Conservation (phyloP, 2,113 vertebrate genomes). For the cattle (Bos taurus) region DNA sequence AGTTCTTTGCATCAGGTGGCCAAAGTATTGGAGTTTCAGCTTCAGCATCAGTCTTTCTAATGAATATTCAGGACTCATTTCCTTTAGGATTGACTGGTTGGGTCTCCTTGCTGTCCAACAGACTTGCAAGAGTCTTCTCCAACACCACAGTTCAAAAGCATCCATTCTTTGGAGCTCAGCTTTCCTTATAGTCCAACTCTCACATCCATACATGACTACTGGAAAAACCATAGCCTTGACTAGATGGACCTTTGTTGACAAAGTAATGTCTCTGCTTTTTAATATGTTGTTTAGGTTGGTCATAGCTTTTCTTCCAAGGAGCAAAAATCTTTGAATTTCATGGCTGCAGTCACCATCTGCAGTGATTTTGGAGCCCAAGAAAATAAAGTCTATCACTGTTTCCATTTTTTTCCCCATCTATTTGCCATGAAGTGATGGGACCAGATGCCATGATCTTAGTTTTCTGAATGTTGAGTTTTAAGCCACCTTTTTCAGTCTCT, state of each 20-base stretch:
- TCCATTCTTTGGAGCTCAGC: not conserved
- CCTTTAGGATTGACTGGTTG: not conserved
- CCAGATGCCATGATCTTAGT: not conserved
- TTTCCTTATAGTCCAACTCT: not conserved
- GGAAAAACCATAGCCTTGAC: not conserved
- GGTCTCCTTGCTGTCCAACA: not conserved
- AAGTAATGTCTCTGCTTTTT: not conserved
- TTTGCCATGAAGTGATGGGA: not conserved
- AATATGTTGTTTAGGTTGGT: not conserved
- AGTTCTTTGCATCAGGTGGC: rapidly evolving
- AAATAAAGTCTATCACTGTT: not conserved
- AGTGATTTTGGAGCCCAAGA: not conserved
- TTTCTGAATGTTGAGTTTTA: not conserved
- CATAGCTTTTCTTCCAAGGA: not conserved
- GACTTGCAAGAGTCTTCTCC: not conserved
- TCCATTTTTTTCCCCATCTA: not conserved
- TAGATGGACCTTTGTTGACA: not conserved
- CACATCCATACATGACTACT: not conserved
- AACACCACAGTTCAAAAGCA: not conserved
- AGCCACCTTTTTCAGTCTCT: not conserved
- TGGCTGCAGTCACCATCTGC: not conserved
- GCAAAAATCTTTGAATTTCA: not conserved
- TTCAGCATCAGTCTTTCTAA: not conserved
- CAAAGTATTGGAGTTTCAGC: not conserved
- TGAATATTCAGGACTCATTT: not conserved